Evolutionary conservation across 2,113 vertebrate species (phyloP), one percentile per base, ranked within the genome.

Genomic region (Phasianus colchicus): DNA sequence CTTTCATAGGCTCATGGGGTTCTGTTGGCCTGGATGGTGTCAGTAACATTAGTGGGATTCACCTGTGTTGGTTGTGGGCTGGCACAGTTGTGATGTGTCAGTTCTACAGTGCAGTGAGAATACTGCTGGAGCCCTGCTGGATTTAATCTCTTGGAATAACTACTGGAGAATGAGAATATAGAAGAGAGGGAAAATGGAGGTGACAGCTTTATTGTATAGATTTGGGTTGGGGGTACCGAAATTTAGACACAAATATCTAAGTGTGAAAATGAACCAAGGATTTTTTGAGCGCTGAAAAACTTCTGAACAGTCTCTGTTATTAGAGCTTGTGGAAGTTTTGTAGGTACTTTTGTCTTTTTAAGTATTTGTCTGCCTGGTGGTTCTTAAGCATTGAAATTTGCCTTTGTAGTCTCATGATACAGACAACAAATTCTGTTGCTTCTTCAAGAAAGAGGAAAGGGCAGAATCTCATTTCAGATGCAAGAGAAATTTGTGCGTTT

Each of bases 401-500:
- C 38, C 50, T 48, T 27, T 84, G 36, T n/a, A 20, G 48, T 14
- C 70, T 13, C 22, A 8, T 63, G 43, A 1, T 20, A 9, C 43
- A 61, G 74, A 8, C 21, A 34, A 10, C 19, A 42, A 25, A 2
- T 67, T 9, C 3, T 4, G 4, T 76, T 40, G 30, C 2, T 81
- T 36, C 36, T 84, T 8, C 29, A 13, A 84, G 81, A 43, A 32
- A 20, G 22, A 7, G 13, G 12, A 50, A 50, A 57, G 36, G 29
- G 79, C 38, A 64, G 34, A 40, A 21, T 79, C 45, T 66, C 13
- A 32, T 60, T 55, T 70, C 3, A 2, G 45, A 40, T 30, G 57
- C 30, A 24, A 1, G 22, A 63, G 29, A 0, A 34, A 3, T 32
- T 2, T 22, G 20, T 52, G 32, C 1, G 0, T 47, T 74, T 42